phyloP scores from a whole-genome alignment of 2,888 invertebrate species.

The Xanthia togata region DNA sequence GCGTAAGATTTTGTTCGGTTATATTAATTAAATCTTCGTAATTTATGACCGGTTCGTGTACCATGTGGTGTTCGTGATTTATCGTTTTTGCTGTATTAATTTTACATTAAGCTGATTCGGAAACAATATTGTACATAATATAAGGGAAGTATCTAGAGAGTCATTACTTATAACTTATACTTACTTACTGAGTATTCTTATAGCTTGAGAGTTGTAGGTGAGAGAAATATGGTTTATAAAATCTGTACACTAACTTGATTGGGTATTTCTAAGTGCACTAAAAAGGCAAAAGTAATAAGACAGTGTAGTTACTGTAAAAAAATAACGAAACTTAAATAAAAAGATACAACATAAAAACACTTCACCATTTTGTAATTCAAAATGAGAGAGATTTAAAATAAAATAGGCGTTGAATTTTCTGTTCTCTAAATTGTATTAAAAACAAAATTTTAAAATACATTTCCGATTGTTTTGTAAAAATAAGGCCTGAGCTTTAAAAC shows the following conservation, averaged over 20 bases:
- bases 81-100: constrained; percentile 84
- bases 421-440: constrained; percentile 17
- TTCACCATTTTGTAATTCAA: constrained; percentile 28
- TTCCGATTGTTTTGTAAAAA: constrained; percentile 22
- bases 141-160: background rate
- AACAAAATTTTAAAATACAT: constrained; percentile 28
- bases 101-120: constrained; percentile 72
- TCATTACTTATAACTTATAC: too few relatives aligned
- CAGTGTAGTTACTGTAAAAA: background rate
- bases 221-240: background rate
- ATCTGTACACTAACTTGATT: background rate
- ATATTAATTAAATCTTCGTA: constrained; percentile 90
- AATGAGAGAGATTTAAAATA: constrained; percentile 25
- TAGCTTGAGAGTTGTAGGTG: background rate
- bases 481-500: constrained; percentile 32
- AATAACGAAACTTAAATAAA: constrained; percentile 17
- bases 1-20: constrained; percentile 89
- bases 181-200: too few relatives aligned
- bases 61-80: constrained; percentile 85
- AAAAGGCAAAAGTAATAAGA: background rate
- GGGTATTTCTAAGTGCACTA: background rate
- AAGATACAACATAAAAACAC: background rate
- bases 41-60: constrained; percentile 86
- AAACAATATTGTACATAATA: constrained; percentile 56
- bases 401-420: constrained; percentile 17